phyloP scores from a whole-genome alignment of 2,888 invertebrate genomes.

The Habrosyne pyritoides region DNA sequence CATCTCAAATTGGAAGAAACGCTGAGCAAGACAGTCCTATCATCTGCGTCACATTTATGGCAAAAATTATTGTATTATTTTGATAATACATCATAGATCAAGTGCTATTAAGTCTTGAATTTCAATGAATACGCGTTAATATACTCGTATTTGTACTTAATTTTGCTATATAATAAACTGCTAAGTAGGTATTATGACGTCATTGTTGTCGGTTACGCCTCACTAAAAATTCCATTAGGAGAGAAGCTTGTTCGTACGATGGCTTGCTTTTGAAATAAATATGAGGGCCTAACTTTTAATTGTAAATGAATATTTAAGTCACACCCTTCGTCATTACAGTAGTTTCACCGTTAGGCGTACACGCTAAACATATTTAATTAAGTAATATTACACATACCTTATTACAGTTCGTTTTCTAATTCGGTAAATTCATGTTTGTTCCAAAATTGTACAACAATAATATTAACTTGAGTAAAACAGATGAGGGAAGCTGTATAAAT shows the following conservation, averaged over 20 bases:
- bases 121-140: no score
- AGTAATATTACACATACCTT: neutral
- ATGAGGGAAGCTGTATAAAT: slow-evolving; percentile 59
- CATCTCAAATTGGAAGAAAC: neutral
- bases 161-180: no score
- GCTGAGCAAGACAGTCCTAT: no score
- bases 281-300: slow-evolving; percentile 45
- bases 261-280: slow-evolving; percentile 28
- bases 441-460: slow-evolving; percentile 16
- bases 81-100: no score
- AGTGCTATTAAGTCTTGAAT: no score
- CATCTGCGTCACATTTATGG: no score
- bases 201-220: neutral
- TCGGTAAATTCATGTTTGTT: neutral
- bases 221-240: slow-evolving; percentile 3
- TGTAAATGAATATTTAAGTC: slow-evolving; percentile 48
- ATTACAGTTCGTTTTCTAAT: slow-evolving; percentile 7
- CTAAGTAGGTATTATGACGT: neutral
- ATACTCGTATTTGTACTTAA: no score
- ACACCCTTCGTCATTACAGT: slow-evolving; percentile 29
- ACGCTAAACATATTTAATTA: neutral
- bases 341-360: slow-evolving; percentile 3
- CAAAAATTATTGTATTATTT: no score
- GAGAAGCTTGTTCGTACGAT: slow-evolving; percentile 5
- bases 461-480: slow-evolving; percentile 47